These are phyloP conservation scores for Podarcis siculus DNA, from an alignment of 2,797 vertebrate genomes.

Conservation along the genomic window DNA sequence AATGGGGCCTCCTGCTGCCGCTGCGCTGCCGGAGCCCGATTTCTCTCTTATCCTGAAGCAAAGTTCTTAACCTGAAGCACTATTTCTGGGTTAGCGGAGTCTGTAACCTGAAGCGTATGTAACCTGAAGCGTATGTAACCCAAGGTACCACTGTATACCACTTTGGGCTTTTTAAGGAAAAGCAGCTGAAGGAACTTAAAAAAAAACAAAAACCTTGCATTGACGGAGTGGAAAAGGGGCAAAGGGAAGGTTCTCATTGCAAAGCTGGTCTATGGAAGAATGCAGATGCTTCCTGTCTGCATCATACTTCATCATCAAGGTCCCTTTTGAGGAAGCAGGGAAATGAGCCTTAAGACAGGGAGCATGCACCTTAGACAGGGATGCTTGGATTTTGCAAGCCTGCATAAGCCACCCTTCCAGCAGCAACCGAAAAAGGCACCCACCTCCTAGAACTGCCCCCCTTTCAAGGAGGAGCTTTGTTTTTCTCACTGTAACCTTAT, in stretches of 20 bases:
- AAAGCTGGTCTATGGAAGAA: not conserved
- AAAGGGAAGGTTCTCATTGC: not conserved
- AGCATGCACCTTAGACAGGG: not conserved
- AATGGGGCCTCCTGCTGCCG: too few species aligned
- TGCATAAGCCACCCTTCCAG: not conserved
- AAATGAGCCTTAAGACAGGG: not conserved
- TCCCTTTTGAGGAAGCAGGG: not conserved
- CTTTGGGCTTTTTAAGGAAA: not conserved
- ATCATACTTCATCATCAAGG: not conserved
- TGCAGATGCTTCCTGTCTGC: too few species aligned
- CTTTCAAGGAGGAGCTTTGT: accelerated
- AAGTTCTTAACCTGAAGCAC: too few species aligned
- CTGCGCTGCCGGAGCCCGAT: too few species aligned
- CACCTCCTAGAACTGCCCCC: not conserved
- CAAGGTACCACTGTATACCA: not conserved
- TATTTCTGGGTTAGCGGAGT: too few species aligned
- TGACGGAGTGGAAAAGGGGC: not conserved
- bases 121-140: too few species aligned
- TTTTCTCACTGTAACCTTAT: accelerated
- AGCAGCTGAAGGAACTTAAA: too few species aligned
- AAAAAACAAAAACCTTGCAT: not conserved
- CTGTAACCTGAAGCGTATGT: too few species aligned
- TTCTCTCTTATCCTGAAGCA: too few species aligned
- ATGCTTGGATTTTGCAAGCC: not conserved
- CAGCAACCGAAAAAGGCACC: accelerated